Base-by-base conservation (phyloP, 2,113 vertebrate species). In the Pelobates fuscus region DNA sequence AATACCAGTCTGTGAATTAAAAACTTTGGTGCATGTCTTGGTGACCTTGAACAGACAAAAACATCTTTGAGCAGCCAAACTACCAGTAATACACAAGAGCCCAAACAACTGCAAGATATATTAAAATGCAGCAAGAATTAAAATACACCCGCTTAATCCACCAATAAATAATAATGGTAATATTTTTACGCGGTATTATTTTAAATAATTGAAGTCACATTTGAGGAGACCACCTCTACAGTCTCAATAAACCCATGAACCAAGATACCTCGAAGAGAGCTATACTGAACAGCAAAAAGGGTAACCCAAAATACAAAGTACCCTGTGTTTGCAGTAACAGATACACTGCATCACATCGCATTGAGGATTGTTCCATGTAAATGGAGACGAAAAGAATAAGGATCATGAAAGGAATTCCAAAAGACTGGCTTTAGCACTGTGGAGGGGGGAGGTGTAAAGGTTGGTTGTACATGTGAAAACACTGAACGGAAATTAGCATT, bases 401-500 rank as follows among this genome's bases (percentile, higher is more conserved):
- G 58, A 71, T 37, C 58, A 71, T 71, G 57, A 71, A 71, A 61
- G 58, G 69, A 61, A 71, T 61, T 71, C 69, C 69, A 55, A 55
- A 55, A 55, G 52, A n/a, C 52, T 44, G 20, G 68, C 68, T 44
- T 60, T 52, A 60, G 68, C 57, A 60, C 55, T 14, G 12, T 12
- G 69, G n/a, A 41, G 61, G 57, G 69, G 58, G 44, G 58, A 20
- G 27, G 52, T 37, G 70, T 18, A 30, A 26, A 12, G 41, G 54
- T 61, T 78, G 80, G 71, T 74, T 26, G 17, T 49, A 14, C 44
- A 49, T 17, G 44, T 26, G 29, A 15, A 59, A 70, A 58, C 1
- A 41, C 17, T 18, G 24, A 20, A 46, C 10, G 23, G 18, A 63
- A 37, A 37, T 41, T 37, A 32, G 27, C 27, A 41, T 6, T 12